Percentiles rank a stretch among this genome's conserved stretches.
Evolutionary conservation across 53 echinoderm and acorn worm genomes (phyloP).

Genomic region (Luidia sarsii): DNA sequence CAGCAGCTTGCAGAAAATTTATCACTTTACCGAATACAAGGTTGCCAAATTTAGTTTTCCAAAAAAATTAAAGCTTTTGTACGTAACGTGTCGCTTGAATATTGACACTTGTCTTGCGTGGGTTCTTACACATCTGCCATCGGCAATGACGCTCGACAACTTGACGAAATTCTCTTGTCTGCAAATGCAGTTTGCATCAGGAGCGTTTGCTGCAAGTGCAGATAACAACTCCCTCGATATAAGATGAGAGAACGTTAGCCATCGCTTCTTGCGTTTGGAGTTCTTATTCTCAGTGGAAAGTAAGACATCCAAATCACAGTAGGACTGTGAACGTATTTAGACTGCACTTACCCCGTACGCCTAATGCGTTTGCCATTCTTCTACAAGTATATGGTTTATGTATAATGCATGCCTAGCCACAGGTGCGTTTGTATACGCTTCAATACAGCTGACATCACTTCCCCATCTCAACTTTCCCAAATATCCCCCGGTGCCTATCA

Average conservation of each 20-base stretch:
- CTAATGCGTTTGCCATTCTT: constrained; percentile 46
- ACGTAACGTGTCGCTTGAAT: too few species aligned
- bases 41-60: too few species aligned
- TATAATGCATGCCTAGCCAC: constrained; percentile 27
- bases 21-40: too few species aligned
- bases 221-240: neutral
- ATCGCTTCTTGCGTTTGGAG: neutral
- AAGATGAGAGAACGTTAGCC: constrained; percentile 20
- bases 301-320: constrained; percentile 2
- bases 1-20: too few species aligned
- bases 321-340: constrained; percentile 25
- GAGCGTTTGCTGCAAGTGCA: too few species aligned
- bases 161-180: too few species aligned
- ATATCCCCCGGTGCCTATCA: constrained; percentile 12
- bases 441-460: constrained; percentile 2
- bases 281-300: neutral
- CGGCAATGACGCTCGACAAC: too few species aligned
- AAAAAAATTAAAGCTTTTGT: too few species aligned
- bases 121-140: too few species aligned
- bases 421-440: neutral
- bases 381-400: constrained; percentile 25
- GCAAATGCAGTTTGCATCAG: too few species aligned
- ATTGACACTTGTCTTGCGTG: too few species aligned
- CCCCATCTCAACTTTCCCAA: neutral
- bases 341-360: constrained; percentile 13